phyloP scores from a whole-genome alignment of 2,113 vertebrate species.

The Progne subis region DNA sequence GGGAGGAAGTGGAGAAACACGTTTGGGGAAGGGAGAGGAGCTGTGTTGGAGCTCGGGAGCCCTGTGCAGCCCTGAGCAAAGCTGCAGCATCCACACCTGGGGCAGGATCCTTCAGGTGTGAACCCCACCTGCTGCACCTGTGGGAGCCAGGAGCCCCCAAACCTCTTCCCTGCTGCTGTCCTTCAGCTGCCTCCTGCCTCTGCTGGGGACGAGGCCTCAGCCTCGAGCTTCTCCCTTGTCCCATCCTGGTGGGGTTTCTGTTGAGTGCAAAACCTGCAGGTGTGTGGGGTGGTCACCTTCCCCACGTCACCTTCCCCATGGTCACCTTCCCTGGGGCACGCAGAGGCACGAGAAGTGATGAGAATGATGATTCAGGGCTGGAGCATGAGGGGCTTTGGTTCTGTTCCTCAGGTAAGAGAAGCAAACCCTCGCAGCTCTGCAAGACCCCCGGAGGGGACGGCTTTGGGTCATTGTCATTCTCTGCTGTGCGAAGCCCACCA shows the following conservation, averaged over 20 bases:
- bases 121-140: not conserved
- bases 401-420: not conserved
- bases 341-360: not conserved
- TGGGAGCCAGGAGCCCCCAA: not conserved
- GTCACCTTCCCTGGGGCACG: not conserved
- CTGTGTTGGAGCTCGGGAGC: not conserved
- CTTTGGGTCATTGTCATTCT: not conserved
- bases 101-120: not conserved
- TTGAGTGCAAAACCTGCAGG: not conserved
- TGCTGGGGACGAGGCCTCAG: not conserved
- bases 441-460: not conserved
- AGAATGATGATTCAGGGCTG: not conserved
- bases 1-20: not conserved
- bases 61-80: not conserved
- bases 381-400: not conserved
- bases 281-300: not conserved
- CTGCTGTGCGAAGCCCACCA: not conserved
- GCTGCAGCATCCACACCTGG: not conserved
- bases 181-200: not conserved
- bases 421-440: not conserved
- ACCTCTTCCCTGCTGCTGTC: not conserved
- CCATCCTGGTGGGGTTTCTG: not conserved
- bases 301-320: no score
- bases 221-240: fast-evolving
- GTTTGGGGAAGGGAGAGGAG: not conserved